phyloP scores from a whole-genome alignment of 2,113 vertebrate genomes.

The Oncorhynchus mykiss region DNA sequence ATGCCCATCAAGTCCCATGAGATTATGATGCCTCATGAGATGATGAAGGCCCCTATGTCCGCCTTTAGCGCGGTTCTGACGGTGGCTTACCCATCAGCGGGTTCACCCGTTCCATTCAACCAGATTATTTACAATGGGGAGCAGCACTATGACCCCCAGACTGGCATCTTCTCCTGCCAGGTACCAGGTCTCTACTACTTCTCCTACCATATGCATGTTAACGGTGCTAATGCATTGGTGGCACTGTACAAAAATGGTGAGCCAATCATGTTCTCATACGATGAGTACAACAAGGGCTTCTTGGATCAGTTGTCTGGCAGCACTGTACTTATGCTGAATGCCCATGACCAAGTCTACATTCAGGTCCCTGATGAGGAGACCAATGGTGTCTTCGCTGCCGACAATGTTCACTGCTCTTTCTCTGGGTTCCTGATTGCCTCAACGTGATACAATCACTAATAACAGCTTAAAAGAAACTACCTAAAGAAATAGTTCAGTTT shows the following conservation, averaged over 20 bases:
- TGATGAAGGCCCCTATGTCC: conserved; percentile 80
- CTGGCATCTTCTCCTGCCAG: conserved; percentile 90
- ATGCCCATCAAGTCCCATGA: conserved; percentile 81
- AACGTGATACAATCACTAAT: conserved; percentile 74
- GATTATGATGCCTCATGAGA: conserved; percentile 75
- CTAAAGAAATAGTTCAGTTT: conserved; percentile 41
- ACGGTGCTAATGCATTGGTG: conserved; percentile 90
- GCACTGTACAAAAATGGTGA: conserved; percentile 90
- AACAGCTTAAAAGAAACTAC: conserved; percentile 52
- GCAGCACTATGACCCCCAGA: conserved; percentile 86
- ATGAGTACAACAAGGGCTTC: conserved; percentile 93
- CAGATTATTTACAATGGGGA: conserved; percentile 91
- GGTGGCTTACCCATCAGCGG: conserved; percentile 83
- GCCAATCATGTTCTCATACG: conserved; percentile 88
- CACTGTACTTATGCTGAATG: conserved; percentile 79
- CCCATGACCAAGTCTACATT: conserved; percentile 89
- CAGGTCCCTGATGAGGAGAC: conserved; percentile 90
- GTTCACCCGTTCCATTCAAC: conserved; percentile 84
- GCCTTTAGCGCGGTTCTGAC: conserved; percentile 93
- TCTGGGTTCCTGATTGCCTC: conserved; percentile 92
- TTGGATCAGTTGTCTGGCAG: conserved; percentile 96
- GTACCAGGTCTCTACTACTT: conserved; percentile 93
- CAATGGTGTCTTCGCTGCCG: conserved; percentile 90
- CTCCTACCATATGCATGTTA: conserved; percentile 90
- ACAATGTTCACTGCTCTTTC: conserved; percentile 92